These are phyloP conservation scores for Shinisaurus crocodilurus DNA, from an alignment of 2,113 vertebrate species.

Conservation along the genomic window DNA sequence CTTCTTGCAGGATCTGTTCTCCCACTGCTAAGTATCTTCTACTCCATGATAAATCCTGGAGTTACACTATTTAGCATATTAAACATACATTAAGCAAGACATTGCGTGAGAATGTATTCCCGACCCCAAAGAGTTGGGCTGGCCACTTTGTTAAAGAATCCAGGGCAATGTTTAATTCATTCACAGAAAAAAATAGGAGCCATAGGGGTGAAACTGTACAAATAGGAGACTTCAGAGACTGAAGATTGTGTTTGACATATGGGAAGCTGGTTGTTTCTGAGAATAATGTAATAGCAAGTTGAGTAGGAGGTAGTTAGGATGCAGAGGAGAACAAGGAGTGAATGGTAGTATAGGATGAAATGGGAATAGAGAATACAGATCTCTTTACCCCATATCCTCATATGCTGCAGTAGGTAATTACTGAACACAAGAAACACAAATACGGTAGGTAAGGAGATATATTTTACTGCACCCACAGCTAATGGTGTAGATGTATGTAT, in stretches of 20 bases:
- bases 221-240: not conserved
- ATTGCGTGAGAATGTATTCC: not conserved
- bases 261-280: not conserved
- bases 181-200: not conserved
- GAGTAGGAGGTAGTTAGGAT: constrained; percentile 26
- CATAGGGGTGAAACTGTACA: not conserved
- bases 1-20: not conserved
- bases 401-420: not conserved
- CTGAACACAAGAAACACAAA: not conserved
- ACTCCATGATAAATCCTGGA: not conserved
- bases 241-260: not conserved
- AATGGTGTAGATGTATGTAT: not conserved
- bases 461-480: too few species aligned
- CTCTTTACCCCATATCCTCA: not conserved
- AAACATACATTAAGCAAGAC: not conserved
- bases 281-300: not conserved
- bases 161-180: not conserved
- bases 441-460: too few species aligned
- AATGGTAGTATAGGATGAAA: constrained; percentile 8
- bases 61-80: not conserved
- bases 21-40: not conserved
- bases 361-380: not conserved
- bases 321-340: constrained; percentile 42
- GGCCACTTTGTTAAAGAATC: not conserved
- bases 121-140: not conserved